Conservation (phyloP, 1,140 invertebrate genomes). For the Sycophila sp. region DNA sequence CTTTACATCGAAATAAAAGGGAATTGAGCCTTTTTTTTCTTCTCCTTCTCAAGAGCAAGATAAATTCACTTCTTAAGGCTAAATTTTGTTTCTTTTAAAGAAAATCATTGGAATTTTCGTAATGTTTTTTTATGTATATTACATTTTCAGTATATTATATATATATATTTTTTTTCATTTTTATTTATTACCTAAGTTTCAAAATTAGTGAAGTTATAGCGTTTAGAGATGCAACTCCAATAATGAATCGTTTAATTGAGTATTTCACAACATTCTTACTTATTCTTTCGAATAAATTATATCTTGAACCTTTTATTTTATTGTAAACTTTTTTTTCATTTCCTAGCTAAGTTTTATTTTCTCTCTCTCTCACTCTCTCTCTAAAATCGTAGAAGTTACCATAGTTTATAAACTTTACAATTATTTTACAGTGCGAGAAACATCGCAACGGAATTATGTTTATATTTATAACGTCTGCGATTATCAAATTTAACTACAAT, state of each 20-base stretch:
- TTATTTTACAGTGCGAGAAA: slow-evolving; percentile 29
- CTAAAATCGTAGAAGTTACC: slow-evolving; percentile 19
- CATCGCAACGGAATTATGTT: slow-evolving; percentile 22
- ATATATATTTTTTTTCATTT: slow-evolving; percentile 11
- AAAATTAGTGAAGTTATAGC: slow-evolving; percentile 31
- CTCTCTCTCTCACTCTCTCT: no score
- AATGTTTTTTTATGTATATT: slow-evolving; percentile 26
- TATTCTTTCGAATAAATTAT: slow-evolving; percentile 19
- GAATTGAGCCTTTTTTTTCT: no score
- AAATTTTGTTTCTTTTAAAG: slow-evolving; percentile 17
- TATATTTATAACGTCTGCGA: slow-evolving; percentile 20
- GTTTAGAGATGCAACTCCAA: background rate
- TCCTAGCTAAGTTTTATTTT: slow-evolving; percentile 35
- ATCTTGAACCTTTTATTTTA: slow-evolving; percentile 7
- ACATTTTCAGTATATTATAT: slow-evolving; percentile 22
- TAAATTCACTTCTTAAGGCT: slow-evolving; percentile 13
- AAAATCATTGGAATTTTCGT: slow-evolving; percentile 20
- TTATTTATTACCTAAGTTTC: slow-evolving; percentile 2
- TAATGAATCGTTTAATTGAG: slow-evolving; percentile 25
- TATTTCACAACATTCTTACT: slow-evolving; percentile 30
- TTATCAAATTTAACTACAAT: slow-evolving; percentile 29
- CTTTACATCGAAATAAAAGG: background rate
- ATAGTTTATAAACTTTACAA: slow-evolving; percentile 35
- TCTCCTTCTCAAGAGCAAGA: background rate
- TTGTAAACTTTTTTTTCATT: slow-evolving; percentile 23